Base-by-base conservation (phyloP, 2,888 invertebrate genomes). In the Hirtodrosophila alboralis region DNA sequence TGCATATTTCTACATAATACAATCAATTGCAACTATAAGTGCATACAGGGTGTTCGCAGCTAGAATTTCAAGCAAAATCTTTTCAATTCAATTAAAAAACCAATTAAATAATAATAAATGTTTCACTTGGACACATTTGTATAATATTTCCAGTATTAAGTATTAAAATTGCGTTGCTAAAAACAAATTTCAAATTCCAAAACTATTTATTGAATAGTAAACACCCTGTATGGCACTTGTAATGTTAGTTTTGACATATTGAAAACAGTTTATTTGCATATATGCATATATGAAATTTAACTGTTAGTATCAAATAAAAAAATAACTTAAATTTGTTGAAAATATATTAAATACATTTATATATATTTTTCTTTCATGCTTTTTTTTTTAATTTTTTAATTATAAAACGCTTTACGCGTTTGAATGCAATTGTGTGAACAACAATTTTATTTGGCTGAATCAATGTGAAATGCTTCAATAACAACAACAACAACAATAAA, bases 361-460 rank as follows among this genome's bases (percentile, higher is more conserved):
- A 18, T 23, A 30, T 33, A 52, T 9, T 73, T 41, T 56, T 45
- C 9, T 27, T 56, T 23, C 9, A 9, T n/a, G n/a, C 37, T 44
- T 33, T 52, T 34, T 49, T 37, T 30, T 45, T 26, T 47, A 14
- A 45, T 45, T 67, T 67, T 23, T 53, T 38, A 52, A 53, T 72
- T 72, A 53, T 51, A 57, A 51, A 62, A 44, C 34, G 44, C 67
- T 49, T 49, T 43, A 21, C 12, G 27, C 36, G 9, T 45, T 34
- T 37, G 54, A 57, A 65, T 53, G 18, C 45, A 52, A 56, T 54
- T 51, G 60, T 84, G 75, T 66, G 78, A 52, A 65, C 56, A 16
- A 57, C 23, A 59, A 45, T 44, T 64, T 41, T 68, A 54, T 65
- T 79, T 64, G 71, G 75, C 84, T 78, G 75, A 68, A 70, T 81